phyloP scores from a whole-genome alignment of 2,888 invertebrate genomes.

The Pristionchus fissidentatus region DNA sequence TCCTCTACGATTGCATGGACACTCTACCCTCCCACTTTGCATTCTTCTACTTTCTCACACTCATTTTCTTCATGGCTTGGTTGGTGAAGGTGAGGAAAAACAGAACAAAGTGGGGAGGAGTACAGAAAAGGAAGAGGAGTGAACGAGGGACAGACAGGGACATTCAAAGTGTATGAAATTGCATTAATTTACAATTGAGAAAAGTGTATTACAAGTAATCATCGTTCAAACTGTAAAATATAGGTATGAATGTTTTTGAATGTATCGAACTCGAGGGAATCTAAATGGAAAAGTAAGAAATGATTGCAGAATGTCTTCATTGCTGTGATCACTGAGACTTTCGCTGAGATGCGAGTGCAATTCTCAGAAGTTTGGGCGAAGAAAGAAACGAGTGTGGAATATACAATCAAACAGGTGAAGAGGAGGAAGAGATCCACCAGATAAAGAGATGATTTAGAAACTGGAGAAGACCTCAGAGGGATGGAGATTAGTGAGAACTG shows the following conservation, averaged over 20 bases:
- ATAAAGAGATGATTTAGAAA: slow-evolving; percentile 53
- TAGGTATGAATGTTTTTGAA: no score
- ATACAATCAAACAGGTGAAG: slow-evolving; percentile 67
- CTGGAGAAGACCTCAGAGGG: slow-evolving; percentile 90
- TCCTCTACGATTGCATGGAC: slow-evolving; percentile 87
- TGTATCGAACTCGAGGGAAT: no score
- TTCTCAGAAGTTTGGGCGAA: slow-evolving; percentile 98
- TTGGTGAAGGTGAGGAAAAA: slow-evolving; percentile 90
- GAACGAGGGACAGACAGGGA: not conserved
- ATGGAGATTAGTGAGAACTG: slow-evolving; percentile 95
- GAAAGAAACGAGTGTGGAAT: slow-evolving; percentile 71
- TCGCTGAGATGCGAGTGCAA: slow-evolving; percentile 87
- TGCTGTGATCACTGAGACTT: slow-evolving; percentile 91
- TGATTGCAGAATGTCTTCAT: slow-evolving; percentile 92
- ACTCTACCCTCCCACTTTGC: slow-evolving; percentile 81
- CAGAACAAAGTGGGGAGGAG: no score
- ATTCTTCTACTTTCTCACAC: slow-evolving; percentile 94
- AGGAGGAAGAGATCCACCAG: not conserved
- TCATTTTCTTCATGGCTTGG: slow-evolving; percentile 99
- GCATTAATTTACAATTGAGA: no score
- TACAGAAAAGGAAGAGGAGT: not conserved
- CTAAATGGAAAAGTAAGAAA: not conserved
- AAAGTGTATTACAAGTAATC: no score
- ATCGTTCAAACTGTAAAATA: no score
- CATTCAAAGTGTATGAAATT: not conserved